phyloP scores from a whole-genome alignment of 2,113 vertebrate species.

The Etheostoma cragini region DNA sequence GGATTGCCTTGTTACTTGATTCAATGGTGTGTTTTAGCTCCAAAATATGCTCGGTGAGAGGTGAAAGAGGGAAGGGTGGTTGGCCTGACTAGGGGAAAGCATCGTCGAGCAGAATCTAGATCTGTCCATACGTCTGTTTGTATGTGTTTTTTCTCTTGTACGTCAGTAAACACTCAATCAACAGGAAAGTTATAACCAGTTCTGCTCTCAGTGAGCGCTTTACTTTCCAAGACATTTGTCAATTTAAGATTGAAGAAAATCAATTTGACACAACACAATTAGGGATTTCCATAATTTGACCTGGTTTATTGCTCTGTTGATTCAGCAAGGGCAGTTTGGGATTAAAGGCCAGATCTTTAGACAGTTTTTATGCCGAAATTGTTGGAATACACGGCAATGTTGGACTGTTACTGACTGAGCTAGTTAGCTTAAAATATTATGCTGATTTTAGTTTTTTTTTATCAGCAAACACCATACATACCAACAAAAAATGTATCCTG shows the following conservation, averaged over 20 bases:
- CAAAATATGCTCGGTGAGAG: slow-evolving; percentile 78
- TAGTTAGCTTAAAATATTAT: neutral
- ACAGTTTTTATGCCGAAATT: slow-evolving; percentile 22
- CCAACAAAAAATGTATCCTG: neutral
- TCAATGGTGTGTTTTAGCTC: slow-evolving; percentile 81
- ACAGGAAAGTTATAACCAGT: slow-evolving; percentile 6
- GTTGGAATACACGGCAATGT: neutral
- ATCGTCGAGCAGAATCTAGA: slow-evolving; percentile 50
- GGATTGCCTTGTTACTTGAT: slow-evolving; percentile 75
- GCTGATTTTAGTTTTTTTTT: neutral
- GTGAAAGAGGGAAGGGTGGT: slow-evolving; percentile 24
- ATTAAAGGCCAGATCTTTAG: neutral
- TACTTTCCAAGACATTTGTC: slow-evolving; percentile 1
- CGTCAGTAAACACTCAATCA: slow-evolving; percentile 36
- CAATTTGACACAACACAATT: neutral
- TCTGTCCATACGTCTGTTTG: slow-evolving; percentile 56
- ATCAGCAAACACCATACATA: neutral
- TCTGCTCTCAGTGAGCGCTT: neutral
- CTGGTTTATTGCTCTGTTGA: neutral
- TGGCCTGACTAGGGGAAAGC: slow-evolving; percentile 45
- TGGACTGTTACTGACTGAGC: neutral
- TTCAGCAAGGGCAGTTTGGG: neutral
- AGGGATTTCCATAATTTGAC: neutral
- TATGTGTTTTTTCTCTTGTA: slow-evolving; percentile 3
- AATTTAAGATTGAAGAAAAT: neutral